Base-by-base conservation (phyloP, 2,797 vertebrate genomes). In the Microctenopoma lineatum region DNA sequence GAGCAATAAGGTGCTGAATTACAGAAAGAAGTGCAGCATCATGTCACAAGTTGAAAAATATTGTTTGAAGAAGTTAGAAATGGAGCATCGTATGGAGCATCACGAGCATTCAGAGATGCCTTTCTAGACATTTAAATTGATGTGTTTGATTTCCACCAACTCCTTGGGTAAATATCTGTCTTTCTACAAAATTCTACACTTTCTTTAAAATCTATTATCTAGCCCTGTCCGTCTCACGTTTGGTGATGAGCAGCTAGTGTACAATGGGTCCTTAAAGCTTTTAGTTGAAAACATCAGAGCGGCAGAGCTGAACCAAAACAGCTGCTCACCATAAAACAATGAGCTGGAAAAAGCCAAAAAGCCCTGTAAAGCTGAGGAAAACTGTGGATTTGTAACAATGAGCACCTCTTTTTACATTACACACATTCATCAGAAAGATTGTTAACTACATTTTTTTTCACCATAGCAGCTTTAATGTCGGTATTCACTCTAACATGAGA, bases 1-100 rank as follows among this genome's bases (percentile, higher is more conserved):
- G 15, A 38, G 45, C 8, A 62, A 66, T 59, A 44, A 46, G 42
- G 18, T 34, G 64, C 45, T 62, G 55, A 42, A 59, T 63, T 44
- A 58, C 21, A 14, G 39, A 41, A 51, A 25, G 61, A 52, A 21
- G 4, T 25, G 4, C 9, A 36, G 50, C 36, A 13, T 1, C 14
- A 36, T 39, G 27, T 4, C 10, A 34, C 39, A 29, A 62, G 25
- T 12, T 50, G 14, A 47, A 45, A 32, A 7, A 8, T 8, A 8
- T 9, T 34, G 32, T 34, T 9, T 34, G 0, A 39, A 39, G 11
- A 39, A 16, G 16, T 44, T 3, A 36, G 29, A 10, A 45, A 44
- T 46, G 50, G 7, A 39, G 42, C 27, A 38, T n/a, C 21, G 10
- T 36, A 36, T 4, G 9, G 14, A 15, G 0, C 3, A 36, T 51